Evolutionary conservation across 2,888 invertebrate species (phyloP).

Genomic region (Cyaniris semiargus): DNA sequence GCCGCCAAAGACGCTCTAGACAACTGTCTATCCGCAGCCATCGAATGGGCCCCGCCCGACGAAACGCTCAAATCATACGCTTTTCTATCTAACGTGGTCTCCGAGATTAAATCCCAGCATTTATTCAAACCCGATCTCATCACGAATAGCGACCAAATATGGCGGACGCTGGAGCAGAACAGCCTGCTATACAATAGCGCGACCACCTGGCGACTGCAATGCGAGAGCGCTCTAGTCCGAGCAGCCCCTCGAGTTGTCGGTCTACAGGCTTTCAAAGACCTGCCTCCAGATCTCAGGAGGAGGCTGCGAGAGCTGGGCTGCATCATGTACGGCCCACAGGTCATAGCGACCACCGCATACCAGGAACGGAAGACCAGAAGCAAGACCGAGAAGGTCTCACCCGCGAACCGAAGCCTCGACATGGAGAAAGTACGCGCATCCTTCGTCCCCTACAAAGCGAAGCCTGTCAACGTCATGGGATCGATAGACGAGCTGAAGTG

Average conservation of each 20-base stretch:
- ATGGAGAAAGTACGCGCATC: slow-evolving; percentile 63
- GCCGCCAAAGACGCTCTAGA: slow-evolving; percentile 79
- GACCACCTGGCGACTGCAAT: slow-evolving; percentile 56
- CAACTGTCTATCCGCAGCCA: slow-evolving; percentile 88
- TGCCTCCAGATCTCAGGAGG: slow-evolving; percentile 60
- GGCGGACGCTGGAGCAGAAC: slow-evolving; percentile 43
- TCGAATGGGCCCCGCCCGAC: slow-evolving; percentile 89
- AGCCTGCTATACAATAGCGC: slow-evolving; percentile 51
- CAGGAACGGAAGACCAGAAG: slow-evolving; percentile 50
- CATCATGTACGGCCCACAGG: slow-evolving; percentile 55
- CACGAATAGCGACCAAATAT: slow-evolving; percentile 46
- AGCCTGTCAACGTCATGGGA: slow-evolving; percentile 48
- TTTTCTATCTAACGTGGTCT: slow-evolving; percentile 56
- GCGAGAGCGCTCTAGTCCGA: slow-evolving; percentile 60
- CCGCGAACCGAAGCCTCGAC: slow-evolving; percentile 51
- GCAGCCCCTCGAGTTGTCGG: slow-evolving; percentile 59
- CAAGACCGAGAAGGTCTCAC: slow-evolving; percentile 34
- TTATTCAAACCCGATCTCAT: slow-evolving; percentile 54
- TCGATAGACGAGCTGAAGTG: slow-evolving; percentile 46
- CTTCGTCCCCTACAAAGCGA: slow-evolving; percentile 62
- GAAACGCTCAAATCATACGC: slow-evolving; percentile 90
- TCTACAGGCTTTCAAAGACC: slow-evolving; percentile 60
- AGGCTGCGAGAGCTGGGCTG: slow-evolving; percentile 63
- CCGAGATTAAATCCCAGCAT: slow-evolving; percentile 49
- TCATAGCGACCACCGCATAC: slow-evolving; percentile 44